phyloP scores from a whole-genome alignment of 2,888 invertebrate genomes.

The Lithosia quadra region DNA sequence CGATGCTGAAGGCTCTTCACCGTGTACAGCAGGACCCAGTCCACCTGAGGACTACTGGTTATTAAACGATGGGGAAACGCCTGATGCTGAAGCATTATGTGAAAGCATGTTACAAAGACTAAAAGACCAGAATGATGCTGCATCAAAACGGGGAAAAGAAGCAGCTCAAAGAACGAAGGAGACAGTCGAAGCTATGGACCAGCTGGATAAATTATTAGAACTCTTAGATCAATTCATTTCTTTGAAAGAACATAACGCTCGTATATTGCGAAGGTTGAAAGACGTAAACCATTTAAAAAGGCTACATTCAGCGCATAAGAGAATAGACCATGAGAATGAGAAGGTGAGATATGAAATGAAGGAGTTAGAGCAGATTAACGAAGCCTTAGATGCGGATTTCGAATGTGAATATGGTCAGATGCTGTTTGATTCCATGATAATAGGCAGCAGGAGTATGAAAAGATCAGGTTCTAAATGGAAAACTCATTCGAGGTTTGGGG shows the following conservation, averaged over 20 bases:
- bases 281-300: slow-evolving; percentile 91
- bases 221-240: slow-evolving; percentile 92
- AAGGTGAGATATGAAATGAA: slow-evolving; percentile 70
- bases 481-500: slow-evolving; percentile 77
- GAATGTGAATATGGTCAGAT: slow-evolving; percentile 89
- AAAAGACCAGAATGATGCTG: slow-evolving; percentile 75
- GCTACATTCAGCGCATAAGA: slow-evolving; percentile 87
- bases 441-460: slow-evolving; percentile 81
- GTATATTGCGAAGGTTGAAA: slow-evolving; percentile 89
- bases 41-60: slow-evolving; percentile 75
- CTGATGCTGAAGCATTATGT: slow-evolving; percentile 74
- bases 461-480: slow-evolving; percentile 84
- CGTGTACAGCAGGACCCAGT: slow-evolving; percentile 74
- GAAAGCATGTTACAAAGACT: slow-evolving; percentile 77
- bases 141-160: slow-evolving; percentile 85
- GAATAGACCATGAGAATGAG: slow-evolving; percentile 78
- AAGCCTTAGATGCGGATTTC: slow-evolving; percentile 85
- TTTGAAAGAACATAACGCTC: slow-evolving; percentile 90
- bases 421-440: slow-evolving; percentile 89
- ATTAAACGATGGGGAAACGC: slow-evolving; percentile 62
- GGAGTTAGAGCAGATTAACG: slow-evolving; percentile 77
- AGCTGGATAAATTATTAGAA: slow-evolving; percentile 92
- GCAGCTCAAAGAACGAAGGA: slow-evolving; percentile 86
- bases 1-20: slow-evolving; percentile 79
- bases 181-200: slow-evolving; percentile 90